Evolutionary conservation across 2,797 vertebrate genomes (phyloP).

Genomic region (Lophotriccus pileatus): DNA sequence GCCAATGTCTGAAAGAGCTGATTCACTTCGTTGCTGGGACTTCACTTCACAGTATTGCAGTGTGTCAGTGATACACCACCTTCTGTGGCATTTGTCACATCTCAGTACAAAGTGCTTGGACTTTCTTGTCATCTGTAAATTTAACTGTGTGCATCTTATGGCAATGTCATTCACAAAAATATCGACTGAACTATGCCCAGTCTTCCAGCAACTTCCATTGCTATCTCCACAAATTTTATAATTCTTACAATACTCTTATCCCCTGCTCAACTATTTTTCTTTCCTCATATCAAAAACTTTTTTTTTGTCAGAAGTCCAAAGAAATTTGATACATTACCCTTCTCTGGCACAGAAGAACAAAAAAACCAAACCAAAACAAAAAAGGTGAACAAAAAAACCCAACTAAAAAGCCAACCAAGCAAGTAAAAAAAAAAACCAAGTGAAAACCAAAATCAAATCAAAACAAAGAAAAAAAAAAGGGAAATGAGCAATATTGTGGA

Average conservation of each 20-base stretch:
- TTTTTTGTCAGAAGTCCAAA: neutral
- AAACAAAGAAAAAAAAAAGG: too few relatives aligned
- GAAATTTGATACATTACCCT: neutral
- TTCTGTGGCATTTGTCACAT: neutral
- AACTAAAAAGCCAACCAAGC: neutral
- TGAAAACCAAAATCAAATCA: neutral
- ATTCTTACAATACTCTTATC: neutral
- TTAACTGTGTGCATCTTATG: neutral
- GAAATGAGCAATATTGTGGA: neutral
- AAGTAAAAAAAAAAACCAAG: neutral
- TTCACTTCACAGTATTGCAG: neutral
- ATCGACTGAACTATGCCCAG: rapidly evolving
- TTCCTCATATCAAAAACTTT: neutral
- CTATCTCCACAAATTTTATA: neutral
- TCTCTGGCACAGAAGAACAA: neutral
- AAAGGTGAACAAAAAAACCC: neutral
- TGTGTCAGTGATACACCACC: neutral
- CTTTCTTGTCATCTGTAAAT: neutral
- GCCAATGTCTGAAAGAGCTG: neutral
- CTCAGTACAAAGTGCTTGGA: neutral
- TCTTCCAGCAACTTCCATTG: neutral
- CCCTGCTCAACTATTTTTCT: neutral
- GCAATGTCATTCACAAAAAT: neutral
- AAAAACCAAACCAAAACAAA: neutral
- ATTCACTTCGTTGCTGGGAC: neutral